phyloP scores from a whole-genome alignment of 1,140 invertebrate species.

The Drosophila lacertosa region DNA sequence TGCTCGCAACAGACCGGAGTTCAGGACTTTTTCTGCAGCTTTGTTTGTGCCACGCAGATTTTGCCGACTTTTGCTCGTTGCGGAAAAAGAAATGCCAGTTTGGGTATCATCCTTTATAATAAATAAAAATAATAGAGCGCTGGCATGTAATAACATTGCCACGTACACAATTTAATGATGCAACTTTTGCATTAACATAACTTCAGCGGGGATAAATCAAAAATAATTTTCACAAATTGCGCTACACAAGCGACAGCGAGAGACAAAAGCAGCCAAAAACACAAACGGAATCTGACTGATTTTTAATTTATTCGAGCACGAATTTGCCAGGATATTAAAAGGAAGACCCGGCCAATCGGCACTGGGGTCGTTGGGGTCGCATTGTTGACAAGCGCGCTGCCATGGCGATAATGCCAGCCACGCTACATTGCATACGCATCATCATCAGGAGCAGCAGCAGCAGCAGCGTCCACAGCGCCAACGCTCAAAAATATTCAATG shows the following conservation, averaged over 20 bases:
- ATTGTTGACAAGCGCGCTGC: slow-evolving; percentile 7
- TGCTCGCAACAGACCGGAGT: no score
- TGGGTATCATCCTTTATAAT: slow-evolving; percentile 39
- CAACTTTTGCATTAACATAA: slow-evolving; percentile 73
- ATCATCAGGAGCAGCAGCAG: slow-evolving; percentile 40
- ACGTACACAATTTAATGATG: slow-evolving; percentile 65
- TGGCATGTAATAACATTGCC: slow-evolving; percentile 64
- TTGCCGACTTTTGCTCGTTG: slow-evolving; percentile 35
- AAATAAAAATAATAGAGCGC: slow-evolving; percentile 49
- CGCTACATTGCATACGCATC: slow-evolving; percentile 23
- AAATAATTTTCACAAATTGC: slow-evolving; percentile 71
- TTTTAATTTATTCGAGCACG: slow-evolving; percentile 79
- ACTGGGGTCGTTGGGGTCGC: background rate
- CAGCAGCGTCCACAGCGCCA: slow-evolving; percentile 15
- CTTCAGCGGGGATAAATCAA: slow-evolving; percentile 70
- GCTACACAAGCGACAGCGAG: slow-evolving; percentile 25
- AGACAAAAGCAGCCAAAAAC: slow-evolving; percentile 27
- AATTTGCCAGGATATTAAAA: slow-evolving; percentile 74
- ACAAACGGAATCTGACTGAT: slow-evolving; percentile 59
- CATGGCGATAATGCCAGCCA: slow-evolving; percentile 30
- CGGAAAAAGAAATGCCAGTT: slow-evolving; percentile 31
- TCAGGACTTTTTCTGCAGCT: slow-evolving; percentile 14
- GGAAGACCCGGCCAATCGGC: slow-evolving; percentile 14
- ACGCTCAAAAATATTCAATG: slow-evolving; percentile 60
- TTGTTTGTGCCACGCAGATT: slow-evolving; percentile 60